A percentile compares a stretch with the other conserved stretches of the same genome.
These are phyloP conservation scores for Adrianichthys oophorus DNA, from an alignment of 2,797 vertebrate genomes.

Conservation along the genomic window DNA sequence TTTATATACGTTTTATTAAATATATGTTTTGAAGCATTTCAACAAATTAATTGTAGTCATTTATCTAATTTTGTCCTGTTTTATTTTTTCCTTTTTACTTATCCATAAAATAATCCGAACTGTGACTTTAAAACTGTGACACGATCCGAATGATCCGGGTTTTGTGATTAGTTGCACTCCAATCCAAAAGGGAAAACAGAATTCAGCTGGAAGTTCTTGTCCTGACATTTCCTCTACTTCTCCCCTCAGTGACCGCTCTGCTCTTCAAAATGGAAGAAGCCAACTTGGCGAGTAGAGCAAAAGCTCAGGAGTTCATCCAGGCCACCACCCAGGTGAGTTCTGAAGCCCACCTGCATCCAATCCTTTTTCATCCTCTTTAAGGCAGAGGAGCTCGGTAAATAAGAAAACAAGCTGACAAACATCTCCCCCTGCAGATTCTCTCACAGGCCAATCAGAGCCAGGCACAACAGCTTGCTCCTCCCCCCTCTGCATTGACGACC, in stretches of 20 bases:
- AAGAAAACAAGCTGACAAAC: background rate
- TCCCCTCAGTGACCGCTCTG: constrained; percentile 85
- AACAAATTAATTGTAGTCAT: too few relatives aligned
- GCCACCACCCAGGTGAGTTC: constrained; percentile 88
- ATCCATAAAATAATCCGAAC: too few relatives aligned
- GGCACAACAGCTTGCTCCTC: constrained; percentile 65
- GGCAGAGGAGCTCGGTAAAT: background rate
- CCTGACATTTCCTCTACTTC: background rate
- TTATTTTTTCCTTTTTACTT: too few relatives aligned
- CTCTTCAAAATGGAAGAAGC: constrained; percentile 97
- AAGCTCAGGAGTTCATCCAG: constrained; percentile 93
- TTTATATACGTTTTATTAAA: too few relatives aligned
- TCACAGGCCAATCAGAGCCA: constrained; percentile 86
- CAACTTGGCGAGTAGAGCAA: constrained; percentile 90
- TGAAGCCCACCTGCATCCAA: background rate
- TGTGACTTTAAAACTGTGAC: too few relatives aligned
- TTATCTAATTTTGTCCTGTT: too few relatives aligned
- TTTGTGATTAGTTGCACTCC: too few relatives aligned
- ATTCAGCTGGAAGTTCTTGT: background rate
- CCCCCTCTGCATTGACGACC: constrained; percentile 75
- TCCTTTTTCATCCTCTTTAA: background rate
- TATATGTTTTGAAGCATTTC: too few relatives aligned
- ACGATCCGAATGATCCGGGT: too few relatives aligned
- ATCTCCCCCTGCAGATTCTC: constrained; percentile 79
- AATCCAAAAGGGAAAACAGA: background rate